Conservation (phyloP, 1,140 invertebrate species). For the Aleiodes sp. region DNA sequence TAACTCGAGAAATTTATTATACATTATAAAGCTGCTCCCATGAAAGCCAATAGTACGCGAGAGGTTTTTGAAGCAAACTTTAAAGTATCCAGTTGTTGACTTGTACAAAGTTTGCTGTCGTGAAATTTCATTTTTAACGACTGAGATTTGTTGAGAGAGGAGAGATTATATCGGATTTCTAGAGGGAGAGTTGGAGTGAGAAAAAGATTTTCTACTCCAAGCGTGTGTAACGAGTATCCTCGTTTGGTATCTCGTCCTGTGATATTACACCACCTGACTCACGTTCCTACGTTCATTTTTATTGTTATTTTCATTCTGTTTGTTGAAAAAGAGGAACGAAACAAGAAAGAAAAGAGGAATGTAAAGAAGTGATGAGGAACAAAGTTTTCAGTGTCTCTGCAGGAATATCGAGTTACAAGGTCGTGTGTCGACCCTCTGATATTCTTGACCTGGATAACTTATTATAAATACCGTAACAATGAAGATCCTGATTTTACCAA, state of each 20-base stretch:
- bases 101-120: no score
- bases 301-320: neutral
- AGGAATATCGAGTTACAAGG: conserved; percentile 31
- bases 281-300: neutral
- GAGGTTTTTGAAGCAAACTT: no score
- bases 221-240: neutral
- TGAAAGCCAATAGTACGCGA: no score
- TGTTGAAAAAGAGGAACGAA: neutral
- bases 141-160: no score
- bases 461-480: neutral
- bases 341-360: neutral
- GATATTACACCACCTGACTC: neutral
- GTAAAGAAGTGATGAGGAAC: conserved; percentile 15
- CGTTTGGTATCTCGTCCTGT: neutral
- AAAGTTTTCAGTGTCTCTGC: conserved; percentile 8
- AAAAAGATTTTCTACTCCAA: neutral
- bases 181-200: neutral
- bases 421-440: conserved; percentile 2
- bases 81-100: no score
- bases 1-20: no score
- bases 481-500: neutral
- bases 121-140: no score
- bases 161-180: neutral
- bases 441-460: conserved; percentile 25
- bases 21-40: no score